Evolutionary conservation across 2,113 vertebrate genomes (phyloP).

Genomic region (Anguilla japonica): DNA sequence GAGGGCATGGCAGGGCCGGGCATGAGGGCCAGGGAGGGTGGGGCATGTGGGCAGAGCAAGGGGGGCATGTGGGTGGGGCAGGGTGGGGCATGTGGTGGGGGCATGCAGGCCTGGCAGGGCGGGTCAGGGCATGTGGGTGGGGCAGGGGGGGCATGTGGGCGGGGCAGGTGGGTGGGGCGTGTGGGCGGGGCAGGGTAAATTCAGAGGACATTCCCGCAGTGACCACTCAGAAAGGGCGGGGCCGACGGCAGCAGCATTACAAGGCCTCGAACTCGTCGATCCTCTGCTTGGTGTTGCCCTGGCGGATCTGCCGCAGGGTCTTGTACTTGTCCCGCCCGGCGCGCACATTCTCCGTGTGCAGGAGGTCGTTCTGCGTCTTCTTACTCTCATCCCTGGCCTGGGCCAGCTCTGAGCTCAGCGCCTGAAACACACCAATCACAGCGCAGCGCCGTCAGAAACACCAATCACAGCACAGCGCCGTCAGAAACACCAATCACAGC

Average conservation of each 20-base stretch:
- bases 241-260: conserved; percentile 60
- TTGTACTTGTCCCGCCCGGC: conserved; percentile 96
- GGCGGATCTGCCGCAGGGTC: conserved; percentile 90
- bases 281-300: conserved; percentile 97
- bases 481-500: background rate
- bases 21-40: no score
- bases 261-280: conserved; percentile 97
- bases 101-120: no score
- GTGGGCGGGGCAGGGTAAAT: conserved; percentile 3
- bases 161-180: background rate
- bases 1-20: no score
- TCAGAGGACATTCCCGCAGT: conserved; percentile 42
- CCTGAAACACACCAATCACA: conserved; percentile 58
- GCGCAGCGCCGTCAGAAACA: background rate
- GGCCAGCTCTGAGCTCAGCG: conserved; percentile 85
- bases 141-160: background rate
- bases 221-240: conserved; percentile 63
- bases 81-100: no score
- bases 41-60: no score
- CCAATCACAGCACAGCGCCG: background rate
- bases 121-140: no score
- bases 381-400: conserved; percentile 85
- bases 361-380: conserved; percentile 88
- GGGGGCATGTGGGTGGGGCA: no score
- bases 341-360: conserved; percentile 86